A percentile compares a stretch with the other conserved stretches of the same genome.
Conservation (phyloP, 2,797 vertebrate genomes). For the Clamator glandarius region DNA sequence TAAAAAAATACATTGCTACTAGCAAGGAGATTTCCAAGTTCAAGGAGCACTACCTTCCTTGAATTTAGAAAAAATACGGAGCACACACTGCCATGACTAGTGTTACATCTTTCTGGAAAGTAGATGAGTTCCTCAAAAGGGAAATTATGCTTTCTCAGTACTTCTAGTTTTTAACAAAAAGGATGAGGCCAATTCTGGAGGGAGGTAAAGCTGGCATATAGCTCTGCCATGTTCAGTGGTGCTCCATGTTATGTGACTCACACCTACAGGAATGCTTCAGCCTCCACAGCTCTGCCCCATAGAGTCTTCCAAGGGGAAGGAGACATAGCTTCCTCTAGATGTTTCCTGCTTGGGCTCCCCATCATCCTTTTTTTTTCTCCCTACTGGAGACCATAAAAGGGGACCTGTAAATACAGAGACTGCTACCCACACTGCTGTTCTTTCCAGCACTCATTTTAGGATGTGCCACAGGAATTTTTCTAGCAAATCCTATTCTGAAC, state of each 20-base stretch:
- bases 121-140: neutral
- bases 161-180: neutral
- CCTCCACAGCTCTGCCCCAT: neutral
- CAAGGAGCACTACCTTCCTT: neutral
- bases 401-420: neutral
- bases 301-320: neutral
- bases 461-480: neutral
- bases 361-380: accelerated
- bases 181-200: accelerated
- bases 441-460: neutral
- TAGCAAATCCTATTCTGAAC: neutral
- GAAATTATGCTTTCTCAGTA: neutral
- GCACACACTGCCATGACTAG: neutral
- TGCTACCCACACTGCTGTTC: neutral
- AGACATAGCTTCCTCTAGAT: neutral
- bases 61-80: neutral
- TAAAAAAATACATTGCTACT: neutral
- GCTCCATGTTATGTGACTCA: neutral
- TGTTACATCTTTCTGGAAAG: neutral
- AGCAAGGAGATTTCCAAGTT: neutral
- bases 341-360: neutral
- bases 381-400: neutral
- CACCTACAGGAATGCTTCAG: neutral
- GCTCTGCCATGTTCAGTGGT: neutral
- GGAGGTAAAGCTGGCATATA: accelerated